A percentile compares a stretch with the other conserved stretches of the same genome.
Conservation (phyloP, 1,140 invertebrate species). For the Rhyzopertha dominica region DNA sequence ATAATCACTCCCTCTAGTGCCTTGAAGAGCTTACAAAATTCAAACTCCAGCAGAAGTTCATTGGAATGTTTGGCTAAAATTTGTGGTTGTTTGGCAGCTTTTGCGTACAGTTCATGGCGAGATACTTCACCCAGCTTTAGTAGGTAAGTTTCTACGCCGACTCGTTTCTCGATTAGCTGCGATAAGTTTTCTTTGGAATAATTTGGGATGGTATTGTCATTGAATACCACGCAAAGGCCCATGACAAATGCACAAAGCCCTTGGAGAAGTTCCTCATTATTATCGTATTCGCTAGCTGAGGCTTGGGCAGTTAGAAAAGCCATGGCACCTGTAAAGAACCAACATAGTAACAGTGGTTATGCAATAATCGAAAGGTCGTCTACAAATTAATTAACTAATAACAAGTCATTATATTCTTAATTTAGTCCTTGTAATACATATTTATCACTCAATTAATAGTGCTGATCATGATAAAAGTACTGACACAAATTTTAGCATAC, state of each 20-base stretch:
- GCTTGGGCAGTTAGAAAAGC: constrained; percentile 78
- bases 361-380: no score
- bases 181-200: constrained; percentile 78
- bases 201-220: constrained; percentile 77
- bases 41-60: constrained; percentile 89
- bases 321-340: constrained; percentile 64
- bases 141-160: constrained; percentile 86
- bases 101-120: constrained; percentile 85
- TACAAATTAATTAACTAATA: no score
- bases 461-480: no score
- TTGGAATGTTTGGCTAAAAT: constrained; percentile 66
- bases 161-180: constrained; percentile 83
- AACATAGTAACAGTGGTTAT: no score
- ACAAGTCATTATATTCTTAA: no score
- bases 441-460: no score
- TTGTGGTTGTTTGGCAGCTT: constrained; percentile 90
- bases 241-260: constrained; percentile 93
- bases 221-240: constrained; percentile 88
- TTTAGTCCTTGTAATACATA: no score
- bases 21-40: constrained; percentile 90
- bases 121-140: constrained; percentile 82
- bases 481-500: no score
- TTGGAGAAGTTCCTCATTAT: constrained; percentile 76
- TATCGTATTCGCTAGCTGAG: constrained; percentile 75
- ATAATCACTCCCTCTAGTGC: constrained; percentile 60